Evolutionary conservation across 37 sponge, comb jelly and placozoan genomes (phyloP).

Genomic region (Hormiphora californensis): DNA sequence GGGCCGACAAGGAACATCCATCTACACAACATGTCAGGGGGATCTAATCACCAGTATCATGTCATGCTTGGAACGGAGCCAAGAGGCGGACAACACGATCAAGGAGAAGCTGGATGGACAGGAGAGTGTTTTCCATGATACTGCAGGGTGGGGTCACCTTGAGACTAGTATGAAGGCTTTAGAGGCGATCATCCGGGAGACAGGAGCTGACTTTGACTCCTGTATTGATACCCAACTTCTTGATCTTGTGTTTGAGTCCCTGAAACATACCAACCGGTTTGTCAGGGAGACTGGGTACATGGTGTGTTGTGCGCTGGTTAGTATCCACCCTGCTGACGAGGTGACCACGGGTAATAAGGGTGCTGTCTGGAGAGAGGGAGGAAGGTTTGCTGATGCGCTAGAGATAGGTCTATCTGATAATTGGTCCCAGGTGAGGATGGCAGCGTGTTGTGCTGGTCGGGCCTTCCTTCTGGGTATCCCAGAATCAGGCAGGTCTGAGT

Average conservation of each 20-base stretch:
- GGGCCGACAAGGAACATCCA: not conserved
- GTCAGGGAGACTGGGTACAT: constrained; percentile 82
- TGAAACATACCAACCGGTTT: constrained; percentile 86
- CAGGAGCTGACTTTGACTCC: constrained; percentile 66
- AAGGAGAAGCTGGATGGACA: constrained; percentile 54
- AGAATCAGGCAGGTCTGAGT: constrained; percentile 25
- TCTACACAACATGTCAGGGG: not conserved
- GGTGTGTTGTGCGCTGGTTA: constrained; percentile 59
- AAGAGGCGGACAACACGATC: constrained; percentile 28
- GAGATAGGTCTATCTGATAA: constrained; percentile 80
- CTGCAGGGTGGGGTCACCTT: constrained; percentile 85
- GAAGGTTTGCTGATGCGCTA: constrained; percentile 44
- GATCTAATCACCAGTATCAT: not conserved
- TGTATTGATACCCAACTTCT: constrained; percentile 68
- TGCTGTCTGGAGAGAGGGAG: constrained; percentile 45
- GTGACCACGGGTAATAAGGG: not conserved
- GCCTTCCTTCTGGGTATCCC: constrained; percentile 64
- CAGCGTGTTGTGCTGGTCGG: constrained; percentile 79
- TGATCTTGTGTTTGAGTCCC: constrained; percentile 66
- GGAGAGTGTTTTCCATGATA: constrained; percentile 78
- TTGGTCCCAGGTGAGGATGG: constrained; percentile 92
- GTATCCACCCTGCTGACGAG: constrained; percentile 53
- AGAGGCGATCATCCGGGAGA: constrained; percentile 63
- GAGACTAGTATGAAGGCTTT: constrained; percentile 87
- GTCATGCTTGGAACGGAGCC: not conserved